Conservation (phyloP, 2,888 invertebrate species). For the Tillus elongatus region DNA sequence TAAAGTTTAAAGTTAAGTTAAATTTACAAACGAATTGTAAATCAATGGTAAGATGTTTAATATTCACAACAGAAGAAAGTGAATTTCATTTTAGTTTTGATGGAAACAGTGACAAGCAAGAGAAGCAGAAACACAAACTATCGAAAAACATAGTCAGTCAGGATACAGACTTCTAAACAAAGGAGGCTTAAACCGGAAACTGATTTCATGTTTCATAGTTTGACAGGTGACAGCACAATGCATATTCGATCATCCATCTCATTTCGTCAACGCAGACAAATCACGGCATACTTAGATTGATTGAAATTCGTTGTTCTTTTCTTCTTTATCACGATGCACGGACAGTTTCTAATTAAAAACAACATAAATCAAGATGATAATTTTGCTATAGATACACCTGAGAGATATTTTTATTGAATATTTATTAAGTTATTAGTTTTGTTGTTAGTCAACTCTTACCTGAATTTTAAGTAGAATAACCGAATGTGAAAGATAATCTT, state of each 20-base stretch:
- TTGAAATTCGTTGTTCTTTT: conserved; percentile 9
- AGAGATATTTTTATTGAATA: too few relatives aligned
- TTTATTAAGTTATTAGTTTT: too few relatives aligned
- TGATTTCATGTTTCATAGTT: conserved; percentile 12
- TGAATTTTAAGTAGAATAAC: too few relatives aligned
- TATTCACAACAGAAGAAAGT: too few relatives aligned
- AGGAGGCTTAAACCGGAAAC: conserved; percentile 11
- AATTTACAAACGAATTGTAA: too few relatives aligned
- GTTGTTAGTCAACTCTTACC: too few relatives aligned
- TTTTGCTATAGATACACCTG: too few relatives aligned
- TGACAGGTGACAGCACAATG: conserved; percentile 21
- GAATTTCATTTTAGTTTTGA: too few relatives aligned
- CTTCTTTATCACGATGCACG: background rate
- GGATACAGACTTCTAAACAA: conserved; percentile 1
- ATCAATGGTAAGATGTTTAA: too few relatives aligned
- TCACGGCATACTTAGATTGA: conserved; percentile 22
- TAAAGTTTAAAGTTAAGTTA: too few relatives aligned
- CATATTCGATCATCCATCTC: conserved; percentile 16
- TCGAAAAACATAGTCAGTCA: conserved; percentile 1
- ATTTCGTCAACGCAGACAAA: conserved; percentile 24
- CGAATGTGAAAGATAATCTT: too few relatives aligned
- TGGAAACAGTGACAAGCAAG: too few relatives aligned
- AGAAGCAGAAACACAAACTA: background rate
- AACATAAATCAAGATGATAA: conserved; percentile 1
- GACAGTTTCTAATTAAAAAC: background rate